phyloP scores from a whole-genome alignment of 1,140 invertebrate species.

The Aleiodes sp. region DNA sequence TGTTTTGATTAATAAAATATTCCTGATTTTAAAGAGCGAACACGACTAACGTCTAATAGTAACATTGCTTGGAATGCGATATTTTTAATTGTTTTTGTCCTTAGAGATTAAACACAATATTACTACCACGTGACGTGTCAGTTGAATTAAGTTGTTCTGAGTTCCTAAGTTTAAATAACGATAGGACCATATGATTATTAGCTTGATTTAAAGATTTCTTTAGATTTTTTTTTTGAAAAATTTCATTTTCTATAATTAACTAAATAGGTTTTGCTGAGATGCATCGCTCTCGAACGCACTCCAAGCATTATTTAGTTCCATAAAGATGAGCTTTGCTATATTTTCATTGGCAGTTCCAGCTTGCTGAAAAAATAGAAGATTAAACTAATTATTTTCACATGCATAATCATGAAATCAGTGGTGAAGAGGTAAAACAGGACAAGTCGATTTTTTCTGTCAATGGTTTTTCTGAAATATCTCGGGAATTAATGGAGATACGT shows the following conservation, averaged over 20 bases:
- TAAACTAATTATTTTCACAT: constrained; percentile 18
- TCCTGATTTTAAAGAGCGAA: constrained; percentile 10
- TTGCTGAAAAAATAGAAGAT: constrained; percentile 71
- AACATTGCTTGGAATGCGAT: constrained; percentile 40
- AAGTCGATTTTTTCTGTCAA: too few relatives aligned
- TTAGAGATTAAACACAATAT: constrained; percentile 37
- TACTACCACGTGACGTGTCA: constrained; percentile 22
- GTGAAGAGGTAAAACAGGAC: too few relatives aligned
- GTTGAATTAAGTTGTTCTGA: too few relatives aligned
- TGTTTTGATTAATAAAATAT: neutral
- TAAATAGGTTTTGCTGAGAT: constrained; percentile 86
- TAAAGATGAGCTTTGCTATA: constrained; percentile 96
- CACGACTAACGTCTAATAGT: constrained; percentile 35
- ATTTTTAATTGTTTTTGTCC: constrained; percentile 11
- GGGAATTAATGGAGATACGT: too few relatives aligned
- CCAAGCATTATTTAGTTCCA: constrained; percentile 99
- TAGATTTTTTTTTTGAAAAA: too few relatives aligned
- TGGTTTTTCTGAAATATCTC: too few relatives aligned
- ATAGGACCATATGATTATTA: too few relatives aligned
- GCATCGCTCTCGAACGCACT: constrained; percentile 94
- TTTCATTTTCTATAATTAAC: constrained; percentile 58
- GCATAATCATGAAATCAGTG: too few relatives aligned
- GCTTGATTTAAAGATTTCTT: too few relatives aligned
- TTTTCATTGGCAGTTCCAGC: constrained; percentile 88
- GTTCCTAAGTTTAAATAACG: too few relatives aligned